phyloP scores from a whole-genome alignment of 2,113 vertebrate genomes.

The Cheilinus undulatus region DNA sequence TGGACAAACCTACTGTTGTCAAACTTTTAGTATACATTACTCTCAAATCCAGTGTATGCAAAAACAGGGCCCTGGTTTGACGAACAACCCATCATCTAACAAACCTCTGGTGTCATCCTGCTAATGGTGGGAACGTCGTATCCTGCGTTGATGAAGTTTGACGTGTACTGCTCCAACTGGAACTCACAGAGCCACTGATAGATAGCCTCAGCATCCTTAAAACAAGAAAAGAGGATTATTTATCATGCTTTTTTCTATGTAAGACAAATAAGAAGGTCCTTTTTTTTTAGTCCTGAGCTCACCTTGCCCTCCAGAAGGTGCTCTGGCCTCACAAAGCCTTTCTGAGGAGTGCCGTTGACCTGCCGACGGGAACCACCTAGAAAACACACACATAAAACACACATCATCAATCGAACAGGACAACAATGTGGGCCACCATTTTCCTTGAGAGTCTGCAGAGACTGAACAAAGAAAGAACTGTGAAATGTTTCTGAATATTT shows the following conservation, averaged over 20 bases:
- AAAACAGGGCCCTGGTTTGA: too few relatives aligned
- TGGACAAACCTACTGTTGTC: too few relatives aligned
- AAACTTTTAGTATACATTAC: too few relatives aligned
- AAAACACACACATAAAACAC: slow-evolving; percentile 62
- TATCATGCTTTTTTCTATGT: background rate
- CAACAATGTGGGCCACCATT: background rate
- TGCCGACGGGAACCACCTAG: slow-evolving; percentile 74
- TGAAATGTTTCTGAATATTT: too few relatives aligned
- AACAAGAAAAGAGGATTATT: background rate
- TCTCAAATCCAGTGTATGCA: too few relatives aligned
- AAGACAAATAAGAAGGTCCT: background rate
- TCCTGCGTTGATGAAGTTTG: slow-evolving; percentile 91
- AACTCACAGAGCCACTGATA: slow-evolving; percentile 95
- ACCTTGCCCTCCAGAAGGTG: slow-evolving; percentile 93
- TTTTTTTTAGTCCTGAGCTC: slow-evolving; percentile 18
- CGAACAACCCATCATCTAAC: too few relatives aligned
- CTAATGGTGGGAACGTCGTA: slow-evolving; percentile 97
- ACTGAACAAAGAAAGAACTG: too few relatives aligned
- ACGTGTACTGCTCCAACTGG: slow-evolving; percentile 93
- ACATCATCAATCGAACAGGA: slow-evolving; percentile 21
- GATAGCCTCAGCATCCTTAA: slow-evolving; percentile 93
- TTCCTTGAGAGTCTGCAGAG: background rate
- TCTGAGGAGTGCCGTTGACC: slow-evolving; percentile 78
- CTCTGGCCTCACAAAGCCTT: slow-evolving; percentile 86
- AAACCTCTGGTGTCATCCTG: slow-evolving; percentile 96